These are phyloP conservation scores for Callaeas wilsoni DNA, from an alignment of 2,113 vertebrate species.

Conservation along the genomic window DNA sequence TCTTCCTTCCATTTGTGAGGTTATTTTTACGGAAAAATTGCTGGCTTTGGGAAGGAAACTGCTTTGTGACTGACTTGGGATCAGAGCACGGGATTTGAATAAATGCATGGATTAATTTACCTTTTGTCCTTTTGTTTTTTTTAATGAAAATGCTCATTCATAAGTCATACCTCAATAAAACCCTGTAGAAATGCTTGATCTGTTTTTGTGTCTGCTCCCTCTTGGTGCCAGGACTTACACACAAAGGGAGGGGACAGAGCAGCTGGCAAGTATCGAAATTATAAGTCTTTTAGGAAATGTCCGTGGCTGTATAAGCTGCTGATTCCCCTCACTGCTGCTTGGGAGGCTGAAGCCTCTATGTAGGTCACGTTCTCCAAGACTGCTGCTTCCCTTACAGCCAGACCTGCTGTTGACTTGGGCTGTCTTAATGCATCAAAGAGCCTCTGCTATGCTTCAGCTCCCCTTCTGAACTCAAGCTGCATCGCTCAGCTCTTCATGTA, in stretches of 20 bases:
- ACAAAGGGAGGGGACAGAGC: background rate
- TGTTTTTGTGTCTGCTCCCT: background rate
- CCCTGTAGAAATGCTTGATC: background rate
- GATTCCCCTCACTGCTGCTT: slow-evolving; percentile 25
- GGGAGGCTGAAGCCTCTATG: slow-evolving; percentile 41
- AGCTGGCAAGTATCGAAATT: background rate
- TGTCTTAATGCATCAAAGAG: slow-evolving; percentile 35
- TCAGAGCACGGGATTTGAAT: slow-evolving; percentile 10
- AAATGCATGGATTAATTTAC: background rate
- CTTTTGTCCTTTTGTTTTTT: background rate
- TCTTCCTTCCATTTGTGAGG: slow-evolving; percentile 62
- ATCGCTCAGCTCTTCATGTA: background rate
- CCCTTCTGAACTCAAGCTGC: slow-evolving; percentile 40
- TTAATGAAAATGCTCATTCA: slow-evolving; percentile 13
- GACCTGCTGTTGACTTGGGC: slow-evolving; percentile 53
- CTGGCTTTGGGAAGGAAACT: slow-evolving; percentile 18
- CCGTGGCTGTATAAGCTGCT: background rate
- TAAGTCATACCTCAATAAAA: slow-evolving; percentile 3
- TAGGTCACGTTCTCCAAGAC: slow-evolving; percentile 55
- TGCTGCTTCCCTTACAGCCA: slow-evolving; percentile 27
- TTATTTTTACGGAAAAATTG: slow-evolving; percentile 15
- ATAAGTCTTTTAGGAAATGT: slow-evolving; percentile 27
- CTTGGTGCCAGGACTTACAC: background rate
- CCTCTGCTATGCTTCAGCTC: slow-evolving; percentile 21
- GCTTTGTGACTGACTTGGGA: slow-evolving; percentile 12